These are phyloP conservation scores for Conopomorpha cramerella DNA, from an alignment of 1,140 invertebrate genomes.

Conservation along the genomic window DNA sequence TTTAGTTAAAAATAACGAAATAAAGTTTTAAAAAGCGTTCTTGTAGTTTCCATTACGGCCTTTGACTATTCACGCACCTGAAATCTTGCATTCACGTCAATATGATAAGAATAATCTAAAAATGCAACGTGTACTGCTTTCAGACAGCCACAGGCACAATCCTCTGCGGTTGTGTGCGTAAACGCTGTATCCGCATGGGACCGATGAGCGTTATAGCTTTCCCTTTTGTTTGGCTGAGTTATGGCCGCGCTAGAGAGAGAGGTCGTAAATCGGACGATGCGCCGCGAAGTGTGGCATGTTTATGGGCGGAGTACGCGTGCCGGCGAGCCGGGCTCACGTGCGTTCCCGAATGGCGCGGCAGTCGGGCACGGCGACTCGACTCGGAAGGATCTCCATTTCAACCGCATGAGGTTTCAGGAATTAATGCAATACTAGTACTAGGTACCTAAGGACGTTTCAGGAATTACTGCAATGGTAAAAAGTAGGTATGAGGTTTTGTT, in stretches of 20 bases:
- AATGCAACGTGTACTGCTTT: slow-evolving; percentile 19
- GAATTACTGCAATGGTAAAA: too few relatives aligned
- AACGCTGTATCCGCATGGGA: slow-evolving; percentile 56
- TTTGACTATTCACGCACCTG: slow-evolving; percentile 1
- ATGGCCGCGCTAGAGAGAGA: slow-evolving; percentile 55
- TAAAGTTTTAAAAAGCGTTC: too few relatives aligned
- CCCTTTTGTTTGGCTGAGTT: slow-evolving; percentile 57
- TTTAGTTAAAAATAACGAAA: too few relatives aligned
- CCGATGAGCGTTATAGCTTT: slow-evolving; percentile 55
- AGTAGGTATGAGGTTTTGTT: too few relatives aligned
- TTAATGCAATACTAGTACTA: too few relatives aligned
- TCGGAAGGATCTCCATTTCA: too few relatives aligned
- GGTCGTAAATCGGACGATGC: slow-evolving; percentile 51
- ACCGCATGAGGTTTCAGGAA: too few relatives aligned
- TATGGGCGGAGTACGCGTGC: slow-evolving; percentile 47
- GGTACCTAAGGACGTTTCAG: too few relatives aligned
- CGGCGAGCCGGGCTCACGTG: slow-evolving; percentile 21
- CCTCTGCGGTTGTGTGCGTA: slow-evolving; percentile 45
- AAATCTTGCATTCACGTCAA: too few relatives aligned
- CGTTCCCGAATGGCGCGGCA: slow-evolving; percentile 38
- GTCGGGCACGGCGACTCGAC: slow-evolving; percentile 42
- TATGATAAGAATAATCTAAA: slow-evolving; percentile 25
- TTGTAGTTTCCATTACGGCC: too few relatives aligned
- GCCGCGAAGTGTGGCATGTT: slow-evolving; percentile 52
- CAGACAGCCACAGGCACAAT: slow-evolving; percentile 48